Evolutionary conservation across 2,888 invertebrate species (phyloP), one percentile per base, ranked within the genome.

Genomic region (Tyria jacobaeae): DNA sequence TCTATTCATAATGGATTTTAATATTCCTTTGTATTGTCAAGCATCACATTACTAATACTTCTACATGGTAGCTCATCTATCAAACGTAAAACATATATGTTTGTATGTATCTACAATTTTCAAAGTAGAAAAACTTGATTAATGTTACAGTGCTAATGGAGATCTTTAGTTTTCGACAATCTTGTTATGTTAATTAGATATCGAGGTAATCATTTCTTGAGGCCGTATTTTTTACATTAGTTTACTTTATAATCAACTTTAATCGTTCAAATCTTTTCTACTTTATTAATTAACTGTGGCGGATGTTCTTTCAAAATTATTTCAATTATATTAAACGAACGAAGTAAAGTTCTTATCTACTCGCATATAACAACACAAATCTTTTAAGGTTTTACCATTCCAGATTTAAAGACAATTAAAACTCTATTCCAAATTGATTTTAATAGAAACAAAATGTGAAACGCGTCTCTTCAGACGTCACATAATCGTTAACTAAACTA

Each of bases 151-250:
- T 66, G 27, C 44, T 76, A 75, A 75, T 75, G 76, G 75, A 74
- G 72, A 75, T 75, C 70, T 76, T 76, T 72, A 57, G 70, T 74
- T 74, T 75, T 65, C 57, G 60, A 68, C 49, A 49, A 64, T 70
- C 71, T 64, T 64, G 76, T 74, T 75, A 76, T 76, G 67, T 68
- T 65, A 76, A 76, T 75, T 68, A 59, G 39, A 57, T 47, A 48
- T 63, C 49, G 49, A 61, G 49, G 64, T 63, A 70, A 71, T 73
- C 64, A 76, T 68, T 75, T 64, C 53, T 71, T 44, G 54, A 58
- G 62, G 63, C 60, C 63, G 58, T 75, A 57, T 57, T 66, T 67
- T 75, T 71, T 71, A 56, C 61, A 73, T 71, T 62, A 61, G 64
- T 63, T 59, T 41, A 53, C 52, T 66, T 61, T 34, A 21, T 34